Evolutionary conservation across 2,113 vertebrate genomes (phyloP).

Genomic region (Plecturocebus donacophilus): DNA sequence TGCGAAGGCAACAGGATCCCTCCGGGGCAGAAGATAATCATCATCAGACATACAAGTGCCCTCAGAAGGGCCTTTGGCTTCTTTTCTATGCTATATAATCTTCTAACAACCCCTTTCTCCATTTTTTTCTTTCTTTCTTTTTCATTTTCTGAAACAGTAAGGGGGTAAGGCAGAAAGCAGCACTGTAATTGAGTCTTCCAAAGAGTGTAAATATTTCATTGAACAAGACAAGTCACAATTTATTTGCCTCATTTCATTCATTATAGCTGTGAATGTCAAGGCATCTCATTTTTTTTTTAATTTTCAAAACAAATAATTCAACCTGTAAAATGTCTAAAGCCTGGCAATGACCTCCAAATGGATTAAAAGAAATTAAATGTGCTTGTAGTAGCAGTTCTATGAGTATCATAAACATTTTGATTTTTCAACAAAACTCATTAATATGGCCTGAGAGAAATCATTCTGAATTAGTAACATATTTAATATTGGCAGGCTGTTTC

Average conservation of each 20-base stretch:
- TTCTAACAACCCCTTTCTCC: not conserved
- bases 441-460: not conserved
- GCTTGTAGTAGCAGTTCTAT: not conserved
- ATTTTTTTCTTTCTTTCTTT: not conserved
- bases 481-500: not conserved
- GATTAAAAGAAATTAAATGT: not conserved
- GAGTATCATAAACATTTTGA: not conserved
- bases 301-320: slow-evolving; percentile 51
- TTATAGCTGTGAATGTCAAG: slow-evolving; percentile 63
- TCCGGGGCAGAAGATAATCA: not conserved
- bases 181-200: slow-evolving; percentile 62
- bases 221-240: slow-evolving; percentile 56
- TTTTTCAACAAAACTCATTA: slow-evolving; percentile 38
- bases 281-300: slow-evolving; percentile 53
- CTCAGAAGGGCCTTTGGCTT: not conserved
- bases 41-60: not conserved
- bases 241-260: slow-evolving; percentile 53
- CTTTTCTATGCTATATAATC: slow-evolving; percentile 38
- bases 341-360: slow-evolving; percentile 50
- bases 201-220: slow-evolving; percentile 72
- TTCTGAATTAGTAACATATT: slow-evolving; percentile 43
- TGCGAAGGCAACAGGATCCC: not conserved
- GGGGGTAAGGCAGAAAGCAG: not conserved
- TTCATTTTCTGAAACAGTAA: slow-evolving; percentile 41
- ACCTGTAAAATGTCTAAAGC: slow-evolving; percentile 64